Base-by-base conservation (phyloP, 2,888 invertebrate genomes). In the Drosophila villosipedis region DNA sequence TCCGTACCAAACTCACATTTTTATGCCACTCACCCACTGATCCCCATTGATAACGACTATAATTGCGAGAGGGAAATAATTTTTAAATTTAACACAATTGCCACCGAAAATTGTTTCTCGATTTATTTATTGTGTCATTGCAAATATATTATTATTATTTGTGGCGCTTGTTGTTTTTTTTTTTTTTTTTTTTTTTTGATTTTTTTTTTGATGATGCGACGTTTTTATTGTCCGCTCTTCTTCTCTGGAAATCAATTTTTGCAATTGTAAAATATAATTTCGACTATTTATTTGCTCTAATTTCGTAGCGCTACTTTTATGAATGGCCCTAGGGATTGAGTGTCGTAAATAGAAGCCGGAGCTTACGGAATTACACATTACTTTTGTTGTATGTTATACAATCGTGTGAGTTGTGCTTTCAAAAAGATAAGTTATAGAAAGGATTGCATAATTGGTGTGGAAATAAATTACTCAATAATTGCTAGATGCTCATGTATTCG, bases 101-200 rank as follows among this genome's bases (percentile, higher is more conserved):
- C 66, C 52, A 67, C 50, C 39, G 28, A 62, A 84, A 88, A 89
- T 84, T 84, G 64, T 87, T 89, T 82, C 41, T 73, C 78, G 68
- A 82, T 89, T 89, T 84, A 87, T 85, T 80, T 84, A 80, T 84
- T 85, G 83, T 89, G 88, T 78, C 88, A 84, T 80, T 80, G 85
- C 70, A 60, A 82, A 82, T 77, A 62, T 54, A 54, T 57, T 50
- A 47, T 57, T 53, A 47, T 65, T 43, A 52, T 71, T 52, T 64
- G 37, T 39, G 37, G 28, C 12, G 28, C 12, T 55, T 55, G 9
- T n/a, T 41, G 12, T 41, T 41, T 3, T 16, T 2, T 1, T 6
- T 12, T 0, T 12, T 7, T 59, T 67, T 43, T 14, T 22, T 7
- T 16, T 12, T 53, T n/a, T n/a, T n/a, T n/a, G n/a, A n/a, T 43